A percentile compares a stretch with the other conserved stretches of the same genome.
Conservation (phyloP, 2,888 invertebrate species). For the Magallana nippona region DNA sequence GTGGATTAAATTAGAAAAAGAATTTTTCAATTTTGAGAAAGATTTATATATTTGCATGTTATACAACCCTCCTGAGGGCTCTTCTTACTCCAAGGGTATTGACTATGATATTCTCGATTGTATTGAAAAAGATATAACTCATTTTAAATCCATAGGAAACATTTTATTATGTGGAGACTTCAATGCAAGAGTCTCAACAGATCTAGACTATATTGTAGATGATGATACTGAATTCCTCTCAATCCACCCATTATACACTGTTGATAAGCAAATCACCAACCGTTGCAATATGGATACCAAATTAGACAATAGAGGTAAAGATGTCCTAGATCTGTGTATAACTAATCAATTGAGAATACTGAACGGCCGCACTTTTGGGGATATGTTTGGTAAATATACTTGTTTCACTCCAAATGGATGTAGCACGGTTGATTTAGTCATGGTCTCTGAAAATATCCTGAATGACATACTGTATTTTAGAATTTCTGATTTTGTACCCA, state of each 20-base stretch:
- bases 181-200: slow-evolving; percentile 19
- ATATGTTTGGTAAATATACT: slow-evolving; percentile 40
- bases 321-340: slow-evolving; percentile 43
- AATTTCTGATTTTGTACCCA: slow-evolving; percentile 36
- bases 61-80: slow-evolving; percentile 35
- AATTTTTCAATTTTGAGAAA: slow-evolving; percentile 37
- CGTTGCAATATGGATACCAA: background rate
- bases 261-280: background rate
- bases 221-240: slow-evolving; percentile 1
- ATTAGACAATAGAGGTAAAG: slow-evolving; percentile 41
- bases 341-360: slow-evolving; percentile 41
- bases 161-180: slow-evolving; percentile 34
- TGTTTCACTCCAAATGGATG: slow-evolving; percentile 38
- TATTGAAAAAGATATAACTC: slow-evolving; percentile 38
- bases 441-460: slow-evolving; percentile 34
- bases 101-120: slow-evolving; percentile 45
- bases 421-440: slow-evolving; percentile 39
- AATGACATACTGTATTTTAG: slow-evolving; percentile 35
- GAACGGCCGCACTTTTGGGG: slow-evolving; percentile 45
- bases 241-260: background rate
- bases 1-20: slow-evolving; percentile 43
- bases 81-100: slow-evolving; percentile 32
- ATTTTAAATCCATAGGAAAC: slow-evolving; percentile 21
- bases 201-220: slow-evolving; percentile 35
- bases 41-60: slow-evolving; percentile 41